Conservation (phyloP, 2,888 invertebrate genomes). For the Eupithecia subfuscata region DNA sequence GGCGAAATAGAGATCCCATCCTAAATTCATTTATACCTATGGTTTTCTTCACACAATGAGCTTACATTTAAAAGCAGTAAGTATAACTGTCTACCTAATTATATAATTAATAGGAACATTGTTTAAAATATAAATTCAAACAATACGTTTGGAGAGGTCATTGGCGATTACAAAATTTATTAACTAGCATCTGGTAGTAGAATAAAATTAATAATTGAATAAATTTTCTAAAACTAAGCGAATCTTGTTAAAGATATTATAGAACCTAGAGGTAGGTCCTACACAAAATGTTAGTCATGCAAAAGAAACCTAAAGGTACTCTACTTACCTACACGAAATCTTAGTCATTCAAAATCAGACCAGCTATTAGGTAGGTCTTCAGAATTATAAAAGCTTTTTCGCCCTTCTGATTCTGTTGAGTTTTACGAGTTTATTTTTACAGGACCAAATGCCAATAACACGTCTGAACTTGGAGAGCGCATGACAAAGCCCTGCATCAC, state of each 20-base stretch:
- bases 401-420: background rate
- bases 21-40: background rate
- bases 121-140: background rate
- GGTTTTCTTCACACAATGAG: too few relatives aligned
- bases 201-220: background rate
- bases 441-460: conserved; percentile 22
- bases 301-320: too few relatives aligned
- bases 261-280: background rate
- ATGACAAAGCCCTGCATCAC: conserved; percentile 55
- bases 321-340: background rate
- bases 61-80: too few relatives aligned
- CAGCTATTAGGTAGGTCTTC: background rate
- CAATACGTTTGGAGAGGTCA: background rate
- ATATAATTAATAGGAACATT: too few relatives aligned
- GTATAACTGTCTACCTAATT: too few relatives aligned
- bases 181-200: background rate
- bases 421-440: conserved; percentile 11
- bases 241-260: background rate
- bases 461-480: conserved; percentile 21
- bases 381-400: background rate
- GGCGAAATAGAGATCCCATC: background rate
- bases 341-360: background rate
- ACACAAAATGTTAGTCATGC: background rate
- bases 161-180: background rate
- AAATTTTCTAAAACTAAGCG: background rate